A percentile compares a stretch with the other conserved stretches of the same genome.
phyloP scores from a whole-genome alignment of 2,797 vertebrate species.

The Anomalospiza imberbis region DNA sequence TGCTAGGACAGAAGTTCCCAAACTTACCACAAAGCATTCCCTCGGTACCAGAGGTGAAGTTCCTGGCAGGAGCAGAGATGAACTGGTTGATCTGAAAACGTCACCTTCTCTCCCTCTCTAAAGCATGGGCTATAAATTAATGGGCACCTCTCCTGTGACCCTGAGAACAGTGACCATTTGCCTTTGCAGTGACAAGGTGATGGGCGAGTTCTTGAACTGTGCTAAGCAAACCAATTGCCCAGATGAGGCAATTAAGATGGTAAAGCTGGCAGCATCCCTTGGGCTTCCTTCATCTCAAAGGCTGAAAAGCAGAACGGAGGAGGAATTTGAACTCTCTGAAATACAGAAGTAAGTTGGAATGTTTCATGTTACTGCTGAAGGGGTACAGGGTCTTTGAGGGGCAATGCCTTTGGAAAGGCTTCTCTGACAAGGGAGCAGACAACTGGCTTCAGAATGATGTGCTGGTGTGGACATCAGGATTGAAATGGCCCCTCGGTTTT shows the following conservation, averaged over 20 bases:
- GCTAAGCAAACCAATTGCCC: constrained; percentile 58
- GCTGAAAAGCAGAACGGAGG: constrained; percentile 67
- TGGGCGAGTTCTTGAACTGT: constrained; percentile 78
- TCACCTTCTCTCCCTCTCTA: neutral
- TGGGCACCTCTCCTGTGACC: neutral
- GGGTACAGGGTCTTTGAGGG: neutral
- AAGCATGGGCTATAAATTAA: neutral
- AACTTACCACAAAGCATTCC: rapidly evolving
- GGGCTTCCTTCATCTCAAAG: constrained; percentile 72
- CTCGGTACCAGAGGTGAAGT: neutral
- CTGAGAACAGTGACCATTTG: neutral
- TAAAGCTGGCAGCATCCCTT: constrained; percentile 82
- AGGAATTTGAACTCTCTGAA: constrained; percentile 80
- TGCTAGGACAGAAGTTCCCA: neutral
- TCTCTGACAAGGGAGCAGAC: neutral
- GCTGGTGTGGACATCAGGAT: neutral
- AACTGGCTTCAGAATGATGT: neutral
- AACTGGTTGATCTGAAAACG: neutral
- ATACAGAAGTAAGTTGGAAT: constrained; percentile 82
- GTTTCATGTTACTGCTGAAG: neutral
- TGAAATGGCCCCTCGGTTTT: neutral
- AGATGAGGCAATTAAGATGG: constrained; percentile 80
- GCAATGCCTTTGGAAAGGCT: neutral
- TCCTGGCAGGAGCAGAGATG: neutral
- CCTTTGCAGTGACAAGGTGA: constrained; percentile 72